Evolutionary conservation across 2,797 vertebrate species (phyloP).

Genomic region (Morus bassanus): DNA sequence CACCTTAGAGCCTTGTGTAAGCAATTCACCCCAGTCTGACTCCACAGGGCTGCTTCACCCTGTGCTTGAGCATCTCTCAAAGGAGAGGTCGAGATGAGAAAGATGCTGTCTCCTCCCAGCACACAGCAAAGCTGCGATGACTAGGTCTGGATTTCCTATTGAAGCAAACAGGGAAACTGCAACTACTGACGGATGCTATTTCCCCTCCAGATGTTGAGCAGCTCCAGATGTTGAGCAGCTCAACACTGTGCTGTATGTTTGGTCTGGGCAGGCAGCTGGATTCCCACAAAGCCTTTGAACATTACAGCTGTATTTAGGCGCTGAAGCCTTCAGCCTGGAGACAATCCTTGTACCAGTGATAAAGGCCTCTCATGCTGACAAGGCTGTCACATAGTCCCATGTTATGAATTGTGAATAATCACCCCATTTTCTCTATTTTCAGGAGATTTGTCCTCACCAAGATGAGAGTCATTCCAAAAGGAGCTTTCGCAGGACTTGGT

Average conservation of each 20-base stretch:
- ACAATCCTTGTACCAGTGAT: not conserved
- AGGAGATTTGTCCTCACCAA: conserved; percentile 82
- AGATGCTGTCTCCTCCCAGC: not conserved
- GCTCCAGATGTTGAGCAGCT: too few relatives aligned
- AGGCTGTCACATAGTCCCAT: not conserved
- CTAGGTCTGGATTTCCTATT: not conserved
- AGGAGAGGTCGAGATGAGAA: not conserved
- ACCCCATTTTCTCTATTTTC: conserved; percentile 63
- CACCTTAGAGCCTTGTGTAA: not conserved
- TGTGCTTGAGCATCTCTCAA: not conserved
- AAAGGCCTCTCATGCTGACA: not conserved
- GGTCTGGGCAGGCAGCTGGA: not conserved
- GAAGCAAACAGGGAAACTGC: not conserved
- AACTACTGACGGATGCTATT: not conserved
- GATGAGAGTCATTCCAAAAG: conserved; percentile 75
- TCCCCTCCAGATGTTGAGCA: not conserved
- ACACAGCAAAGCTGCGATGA: not conserved
- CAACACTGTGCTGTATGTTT: not conserved
- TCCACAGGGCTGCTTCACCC: not conserved
- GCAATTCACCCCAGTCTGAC: not conserved
- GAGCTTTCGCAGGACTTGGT: conserved; percentile 75
- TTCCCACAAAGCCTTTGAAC: not conserved
- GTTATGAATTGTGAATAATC: not conserved
- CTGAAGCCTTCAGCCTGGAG: not conserved
- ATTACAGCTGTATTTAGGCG: not conserved